Conservation (phyloP, 2,888 invertebrate genomes). For the Mythimna loreyi region DNA sequence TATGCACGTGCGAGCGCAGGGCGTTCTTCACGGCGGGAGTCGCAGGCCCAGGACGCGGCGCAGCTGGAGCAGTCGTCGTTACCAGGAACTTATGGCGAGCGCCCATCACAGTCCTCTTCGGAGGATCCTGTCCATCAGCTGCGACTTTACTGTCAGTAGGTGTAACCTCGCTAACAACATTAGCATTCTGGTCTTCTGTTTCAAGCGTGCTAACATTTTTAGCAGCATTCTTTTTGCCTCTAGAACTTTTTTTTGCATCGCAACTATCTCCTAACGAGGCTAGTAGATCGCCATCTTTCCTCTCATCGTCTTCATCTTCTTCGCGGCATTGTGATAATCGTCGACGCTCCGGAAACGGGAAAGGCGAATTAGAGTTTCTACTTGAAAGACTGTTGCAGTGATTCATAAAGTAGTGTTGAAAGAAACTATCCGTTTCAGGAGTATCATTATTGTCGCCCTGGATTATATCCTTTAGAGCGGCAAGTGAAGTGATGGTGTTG, state of each 20-base stretch:
- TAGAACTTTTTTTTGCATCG: conserved; percentile 66
- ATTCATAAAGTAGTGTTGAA: conserved; percentile 94
- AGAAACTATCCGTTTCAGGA: conserved; percentile 91
- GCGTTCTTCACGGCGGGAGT: conserved; percentile 86
- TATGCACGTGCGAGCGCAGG: conserved; percentile 87
- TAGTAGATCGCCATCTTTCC: conserved; percentile 75
- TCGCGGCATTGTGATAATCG: conserved; percentile 95
- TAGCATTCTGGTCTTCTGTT: conserved; percentile 63
- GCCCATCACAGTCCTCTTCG: conserved; percentile 84
- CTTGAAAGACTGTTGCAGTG: conserved; percentile 94
- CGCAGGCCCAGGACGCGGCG: conserved; percentile 75
- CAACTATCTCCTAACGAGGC: conserved; percentile 59
- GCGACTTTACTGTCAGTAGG: conserved; percentile 38
- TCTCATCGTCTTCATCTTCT: conserved; percentile 95
- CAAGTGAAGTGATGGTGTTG: conserved; percentile 93
- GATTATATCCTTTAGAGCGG: conserved; percentile 93
- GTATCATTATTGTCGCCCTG: conserved; percentile 91
- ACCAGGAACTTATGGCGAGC: conserved; percentile 85
- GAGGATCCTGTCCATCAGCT: conserved; percentile 79
- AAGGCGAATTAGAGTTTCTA: conserved; percentile 83
- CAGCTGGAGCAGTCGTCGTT: conserved; percentile 78
- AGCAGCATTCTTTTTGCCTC: conserved; percentile 58
- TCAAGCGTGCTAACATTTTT: conserved; percentile 63
- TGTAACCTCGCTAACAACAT: conserved; percentile 51
- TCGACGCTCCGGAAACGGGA: conserved; percentile 91